Percentiles rank a stretch among this genome's conserved stretches.
These are phyloP conservation scores for Ormyrus labotus DNA, from an alignment of 2,888 invertebrate species.

Conservation along the genomic window DNA sequence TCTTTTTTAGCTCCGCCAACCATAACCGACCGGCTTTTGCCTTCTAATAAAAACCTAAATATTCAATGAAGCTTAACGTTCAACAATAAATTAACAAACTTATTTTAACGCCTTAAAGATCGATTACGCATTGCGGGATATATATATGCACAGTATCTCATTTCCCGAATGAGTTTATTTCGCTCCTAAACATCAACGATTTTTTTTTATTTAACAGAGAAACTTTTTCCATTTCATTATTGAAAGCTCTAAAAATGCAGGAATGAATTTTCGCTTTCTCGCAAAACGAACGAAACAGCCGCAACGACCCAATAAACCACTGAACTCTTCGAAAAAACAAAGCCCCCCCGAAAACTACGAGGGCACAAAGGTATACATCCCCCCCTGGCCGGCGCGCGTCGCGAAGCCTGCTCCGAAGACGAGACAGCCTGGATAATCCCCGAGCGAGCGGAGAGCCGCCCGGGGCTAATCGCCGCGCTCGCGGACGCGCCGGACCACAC, in stretches of 20 bases:
- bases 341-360: too few species aligned
- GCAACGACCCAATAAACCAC: neutral
- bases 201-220: too few species aligned
- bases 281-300: too few species aligned
- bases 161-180: too few species aligned
- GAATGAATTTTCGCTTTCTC: too few species aligned
- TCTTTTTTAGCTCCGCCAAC: slow-evolving; percentile 31
- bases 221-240: too few species aligned
- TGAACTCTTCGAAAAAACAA: neutral
- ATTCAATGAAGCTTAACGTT: slow-evolving; percentile 2
- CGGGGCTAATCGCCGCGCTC: slow-evolving; percentile 72
- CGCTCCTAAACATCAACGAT: too few species aligned
- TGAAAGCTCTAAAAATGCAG: too few species aligned
- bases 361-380: neutral
- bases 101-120: too few species aligned
- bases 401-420: neutral
- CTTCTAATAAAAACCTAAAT: neutral
- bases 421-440: neutral
- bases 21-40: slow-evolving; percentile 13
- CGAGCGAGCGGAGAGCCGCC: slow-evolving; percentile 59
- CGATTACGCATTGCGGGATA: too few species aligned
- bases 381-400: neutral
- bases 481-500: slow-evolving; percentile 70
- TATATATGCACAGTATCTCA: too few species aligned
- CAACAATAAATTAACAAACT: slow-evolving; percentile 3